These are phyloP conservation scores for Prorops nasuta DNA, from an alignment of 1,140 invertebrate genomes.

Conservation along the genomic window DNA sequence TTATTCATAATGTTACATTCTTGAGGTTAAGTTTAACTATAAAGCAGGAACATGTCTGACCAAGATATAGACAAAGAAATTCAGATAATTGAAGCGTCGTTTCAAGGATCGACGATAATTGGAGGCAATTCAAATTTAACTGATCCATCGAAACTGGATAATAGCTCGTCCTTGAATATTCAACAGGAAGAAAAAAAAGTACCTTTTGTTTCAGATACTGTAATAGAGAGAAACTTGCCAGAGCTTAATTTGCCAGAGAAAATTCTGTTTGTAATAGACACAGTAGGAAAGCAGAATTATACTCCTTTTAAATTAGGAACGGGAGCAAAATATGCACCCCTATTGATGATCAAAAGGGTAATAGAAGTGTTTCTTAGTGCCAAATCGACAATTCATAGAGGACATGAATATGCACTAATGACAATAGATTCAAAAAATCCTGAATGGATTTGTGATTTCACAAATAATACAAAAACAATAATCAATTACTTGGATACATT, in stretches of 20 bases:
- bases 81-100: too few relatives aligned
- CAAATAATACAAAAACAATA: constrained; percentile 62
- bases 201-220: too few relatives aligned
- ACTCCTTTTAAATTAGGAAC: constrained; percentile 61
- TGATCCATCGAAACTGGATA: too few relatives aligned
- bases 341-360: constrained; percentile 65
- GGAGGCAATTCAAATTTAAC: too few relatives aligned
- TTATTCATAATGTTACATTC: too few relatives aligned
- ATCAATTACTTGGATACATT: constrained; percentile 60
- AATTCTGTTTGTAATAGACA: constrained; percentile 67
- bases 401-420: constrained; percentile 69
- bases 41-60: too few relatives aligned
- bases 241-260: constrained; percentile 63
- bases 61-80: too few relatives aligned
- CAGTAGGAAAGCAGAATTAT: constrained; percentile 62
- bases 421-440: constrained; percentile 59
- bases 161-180: too few relatives aligned
- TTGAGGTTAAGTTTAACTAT: too few relatives aligned
- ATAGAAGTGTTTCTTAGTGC: constrained; percentile 66
- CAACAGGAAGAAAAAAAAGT: too few relatives aligned
- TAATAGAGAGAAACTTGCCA: constrained; percentile 44
- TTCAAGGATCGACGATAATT: too few relatives aligned
- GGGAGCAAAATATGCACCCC: constrained; percentile 59
- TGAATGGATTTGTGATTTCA: constrained; percentile 64
- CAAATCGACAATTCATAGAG: constrained; percentile 64